These are phyloP conservation scores for Branchellion lobata DNA, from an alignment of 2,888 invertebrate genomes.

Conservation along the genomic window DNA sequence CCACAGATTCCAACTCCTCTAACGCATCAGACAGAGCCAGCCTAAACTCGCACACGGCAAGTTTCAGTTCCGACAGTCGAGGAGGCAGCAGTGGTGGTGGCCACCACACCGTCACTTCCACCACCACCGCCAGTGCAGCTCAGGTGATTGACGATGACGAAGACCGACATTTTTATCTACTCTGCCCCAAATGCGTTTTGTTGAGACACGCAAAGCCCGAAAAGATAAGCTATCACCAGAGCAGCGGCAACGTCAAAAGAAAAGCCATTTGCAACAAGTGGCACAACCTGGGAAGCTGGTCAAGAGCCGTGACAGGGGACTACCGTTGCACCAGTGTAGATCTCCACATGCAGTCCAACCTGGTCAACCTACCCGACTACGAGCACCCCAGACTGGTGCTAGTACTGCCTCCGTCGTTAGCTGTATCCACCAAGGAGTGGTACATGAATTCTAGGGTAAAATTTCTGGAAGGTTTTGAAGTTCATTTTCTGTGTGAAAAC, in stretches of 20 bases:
- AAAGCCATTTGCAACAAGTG: slow-evolving; percentile 53
- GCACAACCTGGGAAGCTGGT: slow-evolving; percentile 54
- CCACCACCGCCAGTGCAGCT: slow-evolving; percentile 42
- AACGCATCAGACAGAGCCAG: slow-evolving; percentile 49
- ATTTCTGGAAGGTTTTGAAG: slow-evolving; percentile 54
- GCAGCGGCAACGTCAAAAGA: slow-evolving; percentile 48
- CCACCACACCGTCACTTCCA: slow-evolving; percentile 21
- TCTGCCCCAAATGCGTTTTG: slow-evolving; percentile 53
- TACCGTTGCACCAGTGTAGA: slow-evolving; percentile 50
- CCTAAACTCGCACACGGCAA: slow-evolving; percentile 48
- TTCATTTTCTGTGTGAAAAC: slow-evolving; percentile 54
- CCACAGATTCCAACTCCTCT: slow-evolving; percentile 42
- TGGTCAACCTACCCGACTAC: slow-evolving; percentile 52
- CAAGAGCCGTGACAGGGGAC: slow-evolving; percentile 53
- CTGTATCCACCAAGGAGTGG: slow-evolving; percentile 52
- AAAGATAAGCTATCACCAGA: slow-evolving; percentile 48
- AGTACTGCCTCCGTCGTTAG: slow-evolving; percentile 52
- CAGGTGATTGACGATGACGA: slow-evolving; percentile 45
- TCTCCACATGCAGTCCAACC: slow-evolving; percentile 46
- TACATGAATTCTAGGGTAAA: slow-evolving; percentile 52
- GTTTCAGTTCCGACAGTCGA: slow-evolving; percentile 49
- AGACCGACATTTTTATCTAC: slow-evolving; percentile 50
- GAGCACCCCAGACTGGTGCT: slow-evolving; percentile 53
- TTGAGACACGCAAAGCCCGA: slow-evolving; percentile 52
- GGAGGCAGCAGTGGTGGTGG: slow-evolving; percentile 42